A percentile compares a stretch with the other conserved stretches of the same genome.
Conservation (phyloP, 2,113 vertebrate species). For the Seriola dumerili region DNA sequence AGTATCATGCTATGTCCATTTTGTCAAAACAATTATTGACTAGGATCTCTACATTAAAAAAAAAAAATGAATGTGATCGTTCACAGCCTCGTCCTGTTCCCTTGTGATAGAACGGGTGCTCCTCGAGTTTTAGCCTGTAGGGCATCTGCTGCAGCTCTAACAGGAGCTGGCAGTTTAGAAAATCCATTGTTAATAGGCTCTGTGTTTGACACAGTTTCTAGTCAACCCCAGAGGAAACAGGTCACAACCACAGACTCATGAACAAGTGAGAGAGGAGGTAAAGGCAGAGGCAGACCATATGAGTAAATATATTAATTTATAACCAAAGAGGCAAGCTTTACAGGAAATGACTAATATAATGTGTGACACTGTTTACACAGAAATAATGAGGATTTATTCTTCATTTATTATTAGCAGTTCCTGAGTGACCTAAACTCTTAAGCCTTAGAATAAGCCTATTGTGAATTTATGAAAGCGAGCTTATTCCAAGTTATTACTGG, state of each 20-base stretch:
- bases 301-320: not conserved
- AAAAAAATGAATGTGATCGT: constrained; percentile 10
- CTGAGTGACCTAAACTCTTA: constrained; percentile 5
- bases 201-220: constrained; percentile 73
- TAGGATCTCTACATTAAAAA: not conserved
- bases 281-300: not conserved
- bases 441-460: constrained; percentile 32
- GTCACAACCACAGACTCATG: constrained; percentile 55
- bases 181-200: constrained; percentile 74
- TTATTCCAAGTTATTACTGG: constrained; percentile 7
- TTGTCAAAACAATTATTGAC: not conserved
- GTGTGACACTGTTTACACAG: not conserved
- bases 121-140: constrained; percentile 30
- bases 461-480: constrained; percentile 1
- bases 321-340: not conserved
- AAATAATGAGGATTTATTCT: not conserved
- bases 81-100: constrained; percentile 5
- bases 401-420: constrained; percentile 1
- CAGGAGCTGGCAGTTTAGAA: constrained; percentile 56
- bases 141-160: constrained; percentile 58
- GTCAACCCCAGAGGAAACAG: constrained; percentile 52
- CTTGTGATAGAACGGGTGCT: constrained; percentile 26
- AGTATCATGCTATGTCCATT: not conserved
- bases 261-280: constrained; percentile 26
- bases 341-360: not conserved